phyloP scores from a whole-genome alignment of 2,888 invertebrate species.

The Conops quadrifasciatus region DNA sequence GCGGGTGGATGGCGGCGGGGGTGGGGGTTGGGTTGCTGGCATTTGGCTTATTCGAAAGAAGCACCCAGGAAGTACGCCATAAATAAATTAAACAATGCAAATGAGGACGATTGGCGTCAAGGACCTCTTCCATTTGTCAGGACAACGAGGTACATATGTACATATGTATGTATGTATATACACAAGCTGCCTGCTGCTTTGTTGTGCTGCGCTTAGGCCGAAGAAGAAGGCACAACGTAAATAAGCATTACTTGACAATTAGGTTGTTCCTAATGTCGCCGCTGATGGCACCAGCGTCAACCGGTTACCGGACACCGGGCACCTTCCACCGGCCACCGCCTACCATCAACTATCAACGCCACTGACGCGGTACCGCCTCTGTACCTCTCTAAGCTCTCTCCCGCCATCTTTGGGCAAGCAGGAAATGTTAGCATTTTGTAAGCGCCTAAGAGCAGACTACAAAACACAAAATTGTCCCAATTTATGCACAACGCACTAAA shows the following conservation, averaged over 20 bases:
- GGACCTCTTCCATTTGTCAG: neutral
- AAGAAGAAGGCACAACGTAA: neutral
- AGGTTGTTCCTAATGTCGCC: conserved; percentile 32
- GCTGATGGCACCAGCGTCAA: too few species aligned
- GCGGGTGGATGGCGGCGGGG: neutral
- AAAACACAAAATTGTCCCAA: neutral
- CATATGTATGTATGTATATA: too few species aligned
- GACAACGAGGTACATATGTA: neutral
- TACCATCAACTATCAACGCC: neutral
- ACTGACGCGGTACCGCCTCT: too few species aligned
- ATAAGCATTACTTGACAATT: conserved; percentile 30
- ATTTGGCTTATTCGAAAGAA: conserved; percentile 9
- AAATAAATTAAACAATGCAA: conserved; percentile 37
- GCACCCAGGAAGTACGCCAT: conserved; percentile 33
- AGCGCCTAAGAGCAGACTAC: conserved; percentile 43
- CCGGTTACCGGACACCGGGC: too few species aligned
- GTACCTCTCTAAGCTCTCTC: neutral
- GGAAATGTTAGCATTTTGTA: conserved; percentile 21
- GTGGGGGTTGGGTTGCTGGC: too few species aligned
- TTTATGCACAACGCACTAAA: too few species aligned
- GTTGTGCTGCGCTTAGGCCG: neutral
- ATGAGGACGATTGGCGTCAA: conserved; percentile 26
- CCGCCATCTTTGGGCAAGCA: neutral
- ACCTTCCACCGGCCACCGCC: neutral
- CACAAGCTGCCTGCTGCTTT: too few species aligned